phyloP scores from a whole-genome alignment of 2,113 vertebrate genomes.

The Willisornis vidua region DNA sequence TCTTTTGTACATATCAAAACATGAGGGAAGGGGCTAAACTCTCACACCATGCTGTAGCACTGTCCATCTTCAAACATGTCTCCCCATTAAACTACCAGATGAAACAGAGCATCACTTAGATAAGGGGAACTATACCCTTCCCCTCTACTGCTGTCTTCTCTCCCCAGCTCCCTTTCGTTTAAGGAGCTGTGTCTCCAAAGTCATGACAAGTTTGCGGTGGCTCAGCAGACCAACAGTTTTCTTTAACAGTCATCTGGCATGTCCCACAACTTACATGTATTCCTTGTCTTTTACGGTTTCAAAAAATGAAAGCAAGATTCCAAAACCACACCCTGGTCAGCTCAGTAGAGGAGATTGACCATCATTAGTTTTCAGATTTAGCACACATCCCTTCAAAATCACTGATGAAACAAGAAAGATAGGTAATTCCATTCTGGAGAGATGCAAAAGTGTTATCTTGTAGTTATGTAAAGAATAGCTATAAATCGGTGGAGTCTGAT shows the following conservation, averaged over 20 bases:
- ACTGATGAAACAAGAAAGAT: not conserved
- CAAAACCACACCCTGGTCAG: not conserved
- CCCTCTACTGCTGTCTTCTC: not conserved
- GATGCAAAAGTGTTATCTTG: not conserved
- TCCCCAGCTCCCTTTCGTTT: not conserved
- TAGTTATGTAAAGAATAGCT: not conserved
- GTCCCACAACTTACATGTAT: not conserved
- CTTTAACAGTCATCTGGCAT: not conserved
- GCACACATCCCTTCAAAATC: not conserved
- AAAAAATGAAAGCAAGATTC: not conserved
- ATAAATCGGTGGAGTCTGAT: not conserved
- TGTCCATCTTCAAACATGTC: not conserved
- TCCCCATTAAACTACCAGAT: not conserved
- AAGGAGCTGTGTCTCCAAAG: not conserved
- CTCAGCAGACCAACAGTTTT: not conserved
- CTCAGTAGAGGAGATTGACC: not conserved
- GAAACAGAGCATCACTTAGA: not conserved
- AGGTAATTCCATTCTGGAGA: not conserved
- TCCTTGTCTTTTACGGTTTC: not conserved
- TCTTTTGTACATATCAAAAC: not conserved
- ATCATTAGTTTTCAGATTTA: not conserved
- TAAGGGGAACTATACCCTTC: not conserved
- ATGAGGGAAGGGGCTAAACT: not conserved
- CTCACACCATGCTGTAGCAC: not conserved
- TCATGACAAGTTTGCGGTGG: not conserved